Base-by-base conservation (phyloP, 2,888 invertebrate genomes). In the Sarcophaga caerulescens region DNA sequence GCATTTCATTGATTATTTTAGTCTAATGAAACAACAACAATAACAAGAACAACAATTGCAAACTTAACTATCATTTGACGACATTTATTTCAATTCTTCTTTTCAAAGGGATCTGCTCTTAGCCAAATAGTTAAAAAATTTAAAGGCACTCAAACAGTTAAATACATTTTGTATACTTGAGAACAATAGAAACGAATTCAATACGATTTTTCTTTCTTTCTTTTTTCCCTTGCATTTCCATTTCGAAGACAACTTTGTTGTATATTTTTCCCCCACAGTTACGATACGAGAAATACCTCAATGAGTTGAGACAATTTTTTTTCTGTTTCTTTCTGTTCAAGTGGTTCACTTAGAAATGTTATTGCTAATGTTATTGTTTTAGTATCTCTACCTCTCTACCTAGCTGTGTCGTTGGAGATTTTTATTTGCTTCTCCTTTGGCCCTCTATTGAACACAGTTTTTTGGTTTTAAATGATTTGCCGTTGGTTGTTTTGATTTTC, bases 311-410 rank as follows among this genome's bases (percentile, higher is more conserved):
- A 19, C 11, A 23, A 25, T 45, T 47, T 63, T 52, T 35, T 35
- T 35, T 35, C 35, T 35, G 35, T 35, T 35, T 35, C 35, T 3
- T 25, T 6, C 35, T 35, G 2, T 35, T 65, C 35, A 65, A 65
- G 63, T 65, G 65, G 8, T 12, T 35, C 25, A 35, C 12, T 65
- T 23, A 52, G n/a, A 52, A 75, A 25, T n/a, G 65, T 75, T 63
- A 47, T 62, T 75, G 23, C 19, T 65, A 14, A 6, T 75, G 52
- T 57, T 75, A 23, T 66, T 63, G 17, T 62, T 62, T 62, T 23
- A n/a, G 52, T 52, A 14, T 25, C 23, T 17, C 17, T 68, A 10
- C 10, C 3, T 59, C 44, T 77, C 44, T 66, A n/a, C 25, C 3
- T 47, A 1, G 10, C 12, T 62, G 19, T 21, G n/a, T 19, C 10